Percentiles rank a stretch among this genome's conserved stretches.
Evolutionary conservation across 2,113 vertebrate genomes (phyloP).

Genomic region (Bambusicola thoracicus): DNA sequence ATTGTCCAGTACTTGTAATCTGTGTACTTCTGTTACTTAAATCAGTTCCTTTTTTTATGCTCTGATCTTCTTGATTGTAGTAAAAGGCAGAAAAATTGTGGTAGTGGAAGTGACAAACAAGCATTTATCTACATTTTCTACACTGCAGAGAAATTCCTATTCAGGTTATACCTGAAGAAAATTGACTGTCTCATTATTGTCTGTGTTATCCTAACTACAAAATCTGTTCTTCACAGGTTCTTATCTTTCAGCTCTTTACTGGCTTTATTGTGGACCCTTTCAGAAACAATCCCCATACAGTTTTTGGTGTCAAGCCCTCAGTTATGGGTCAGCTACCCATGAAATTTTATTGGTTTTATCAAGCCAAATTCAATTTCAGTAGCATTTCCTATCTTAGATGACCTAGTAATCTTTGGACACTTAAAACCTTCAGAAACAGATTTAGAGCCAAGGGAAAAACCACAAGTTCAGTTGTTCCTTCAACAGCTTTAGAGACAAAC

Average conservation of each 20-base stretch:
- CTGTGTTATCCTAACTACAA: background rate
- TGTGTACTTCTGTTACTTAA: background rate
- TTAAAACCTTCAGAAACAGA: background rate
- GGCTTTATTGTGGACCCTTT: background rate
- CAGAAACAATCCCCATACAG: background rate
- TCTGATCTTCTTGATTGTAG: background rate
- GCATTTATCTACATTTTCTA: background rate
- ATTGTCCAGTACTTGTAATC: background rate
- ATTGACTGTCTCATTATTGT: background rate
- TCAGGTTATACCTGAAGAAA: background rate
- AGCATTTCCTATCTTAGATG: background rate
- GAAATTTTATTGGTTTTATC: background rate
- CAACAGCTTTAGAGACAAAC: background rate
- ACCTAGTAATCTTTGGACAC: background rate
- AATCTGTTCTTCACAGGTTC: background rate
- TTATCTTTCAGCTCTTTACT: background rate
- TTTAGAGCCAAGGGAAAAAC: background rate
- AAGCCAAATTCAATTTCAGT: background rate
- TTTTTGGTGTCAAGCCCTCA: background rate
- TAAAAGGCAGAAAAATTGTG: background rate
- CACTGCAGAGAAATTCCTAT: background rate
- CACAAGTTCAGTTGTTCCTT: background rate
- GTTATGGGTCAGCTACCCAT: background rate
- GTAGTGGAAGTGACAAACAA: background rate
- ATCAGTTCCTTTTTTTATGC: background rate